Conservation (phyloP, 2,888 invertebrate genomes). For the Chesias legatella region DNA sequence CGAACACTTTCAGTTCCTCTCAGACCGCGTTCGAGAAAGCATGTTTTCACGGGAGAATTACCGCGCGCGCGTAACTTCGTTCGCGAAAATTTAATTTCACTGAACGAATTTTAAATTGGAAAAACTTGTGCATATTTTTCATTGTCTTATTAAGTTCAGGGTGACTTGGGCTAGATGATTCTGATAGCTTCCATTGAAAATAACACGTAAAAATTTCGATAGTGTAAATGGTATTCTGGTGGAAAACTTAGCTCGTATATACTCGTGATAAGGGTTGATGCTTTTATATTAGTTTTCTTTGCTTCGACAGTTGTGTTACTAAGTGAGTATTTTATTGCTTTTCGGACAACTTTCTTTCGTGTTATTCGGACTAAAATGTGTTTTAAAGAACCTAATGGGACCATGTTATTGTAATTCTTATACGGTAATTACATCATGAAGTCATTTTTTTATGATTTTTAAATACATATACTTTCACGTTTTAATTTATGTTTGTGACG, state of each 20-base stretch:
- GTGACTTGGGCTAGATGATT: too few relatives aligned
- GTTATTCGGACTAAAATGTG: too few relatives aligned
- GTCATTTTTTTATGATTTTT: too few relatives aligned
- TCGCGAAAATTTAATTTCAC: slow-evolving; percentile 8
- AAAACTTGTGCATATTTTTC: too few relatives aligned
- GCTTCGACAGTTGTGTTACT: background rate
- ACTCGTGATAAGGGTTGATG: slow-evolving; percentile 7
- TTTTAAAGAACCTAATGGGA: too few relatives aligned
- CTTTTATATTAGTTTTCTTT: slow-evolving; percentile 11
- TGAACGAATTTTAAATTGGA: background rate
- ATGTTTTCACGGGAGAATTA: slow-evolving; percentile 36
- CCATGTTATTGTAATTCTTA: too few relatives aligned
- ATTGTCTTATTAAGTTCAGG: too few relatives aligned
- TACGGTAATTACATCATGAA: too few relatives aligned
- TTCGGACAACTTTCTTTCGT: too few relatives aligned
- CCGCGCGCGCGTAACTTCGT: slow-evolving; percentile 39
- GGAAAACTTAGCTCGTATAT: slow-evolving; percentile 1
- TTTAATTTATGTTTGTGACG: too few relatives aligned
- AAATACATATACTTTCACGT: too few relatives aligned
- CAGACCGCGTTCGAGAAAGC: slow-evolving; percentile 45
- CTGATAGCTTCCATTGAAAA: too few relatives aligned
- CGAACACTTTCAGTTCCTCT: slow-evolving; percentile 51
- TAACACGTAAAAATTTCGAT: background rate
- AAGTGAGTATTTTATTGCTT: background rate
- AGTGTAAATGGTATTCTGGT: slow-evolving; percentile 8